Evolutionary conservation across 2,113 vertebrate genomes (phyloP).

Genomic region (Parus major): DNA sequence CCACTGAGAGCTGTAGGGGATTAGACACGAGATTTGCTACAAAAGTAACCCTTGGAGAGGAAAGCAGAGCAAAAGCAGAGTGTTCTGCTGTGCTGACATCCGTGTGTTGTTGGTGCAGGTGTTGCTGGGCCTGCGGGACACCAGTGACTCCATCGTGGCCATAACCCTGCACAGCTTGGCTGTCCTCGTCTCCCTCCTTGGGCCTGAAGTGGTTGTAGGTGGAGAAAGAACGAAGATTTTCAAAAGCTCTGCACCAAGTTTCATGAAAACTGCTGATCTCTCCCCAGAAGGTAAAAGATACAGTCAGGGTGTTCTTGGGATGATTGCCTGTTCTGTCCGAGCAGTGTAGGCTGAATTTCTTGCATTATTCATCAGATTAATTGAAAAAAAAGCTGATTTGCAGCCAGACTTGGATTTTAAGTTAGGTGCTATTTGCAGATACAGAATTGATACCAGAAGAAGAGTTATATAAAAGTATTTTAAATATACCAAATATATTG

Average conservation of each 20-base stretch:
- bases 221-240: slow-evolving; percentile 94
- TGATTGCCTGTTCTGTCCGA: neutral
- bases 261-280: slow-evolving; percentile 86
- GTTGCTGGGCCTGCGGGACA: slow-evolving; percentile 92
- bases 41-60: neutral
- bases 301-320: neutral
- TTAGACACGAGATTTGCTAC: neutral
- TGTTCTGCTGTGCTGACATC: neutral
- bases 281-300: slow-evolving; percentile 87
- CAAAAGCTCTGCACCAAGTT: slow-evolving; percentile 91
- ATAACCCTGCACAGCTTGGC: slow-evolving; percentile 93
- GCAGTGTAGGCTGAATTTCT: neutral
- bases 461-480: neutral
- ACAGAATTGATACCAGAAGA: neutral
- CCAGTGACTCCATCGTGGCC: slow-evolving; percentile 86
- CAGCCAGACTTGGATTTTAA: neutral
- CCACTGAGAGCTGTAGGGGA: neutral
- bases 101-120: slow-evolving; percentile 73
- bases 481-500: neutral
- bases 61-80: neutral
- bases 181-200: slow-evolving; percentile 90
- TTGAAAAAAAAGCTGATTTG: neutral
- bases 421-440: neutral
- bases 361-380: neutral
- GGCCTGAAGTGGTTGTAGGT: slow-evolving; percentile 94